Base-by-base conservation (phyloP, 2,797 vertebrate species). In the Alectoris magna region DNA sequence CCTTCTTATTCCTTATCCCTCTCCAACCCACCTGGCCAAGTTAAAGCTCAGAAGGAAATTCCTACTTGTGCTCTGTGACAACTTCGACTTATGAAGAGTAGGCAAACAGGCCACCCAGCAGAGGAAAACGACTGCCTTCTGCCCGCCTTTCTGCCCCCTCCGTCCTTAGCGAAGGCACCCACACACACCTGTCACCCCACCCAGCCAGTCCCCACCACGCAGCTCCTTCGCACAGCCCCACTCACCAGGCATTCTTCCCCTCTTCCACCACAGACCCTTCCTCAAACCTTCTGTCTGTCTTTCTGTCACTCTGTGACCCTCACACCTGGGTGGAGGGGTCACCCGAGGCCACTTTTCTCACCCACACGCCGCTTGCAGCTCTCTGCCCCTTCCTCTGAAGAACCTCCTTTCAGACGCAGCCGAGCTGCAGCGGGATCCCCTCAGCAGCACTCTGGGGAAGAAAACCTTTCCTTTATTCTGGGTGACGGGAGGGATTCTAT, bases 121-220 rank as follows among this genome's bases (percentile, higher is more conserved):
- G 27, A 16, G 10, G 31, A 39, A n/a, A 77, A 14, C 0, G 0
- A 39, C 34, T 9, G 2, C 41, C 49, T 10, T 8, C 38, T 17
- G 9, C 23, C 9, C 3, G 13, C 17, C 9, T 15, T 1, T 3
- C 34, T n/a, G 4, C 43, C 48, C 38, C 22, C 6, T 16, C 1
- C 7, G 17, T 56, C 48, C 64, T 19, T 14, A 4, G 9, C 3
- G 11, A 58, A n/a, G 21, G 17, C 17, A 21, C 5, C 48, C 51
- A 10, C 24, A 11, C 53, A 17, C 31, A 9, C 6, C 18, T 41
- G 1, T 18, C 27, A 7, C 27, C 44, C 27, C 36, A 14, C 58
- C 60, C 12, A 1, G 6, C 4, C 46, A 10, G 1, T 3, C 19
- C 9, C 14, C 9, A 3, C 2, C 39, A 2, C 36, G 5, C 38